These are phyloP conservation scores for Catocala nupta DNA, from an alignment of 2,888 invertebrate species.

Conservation along the genomic window DNA sequence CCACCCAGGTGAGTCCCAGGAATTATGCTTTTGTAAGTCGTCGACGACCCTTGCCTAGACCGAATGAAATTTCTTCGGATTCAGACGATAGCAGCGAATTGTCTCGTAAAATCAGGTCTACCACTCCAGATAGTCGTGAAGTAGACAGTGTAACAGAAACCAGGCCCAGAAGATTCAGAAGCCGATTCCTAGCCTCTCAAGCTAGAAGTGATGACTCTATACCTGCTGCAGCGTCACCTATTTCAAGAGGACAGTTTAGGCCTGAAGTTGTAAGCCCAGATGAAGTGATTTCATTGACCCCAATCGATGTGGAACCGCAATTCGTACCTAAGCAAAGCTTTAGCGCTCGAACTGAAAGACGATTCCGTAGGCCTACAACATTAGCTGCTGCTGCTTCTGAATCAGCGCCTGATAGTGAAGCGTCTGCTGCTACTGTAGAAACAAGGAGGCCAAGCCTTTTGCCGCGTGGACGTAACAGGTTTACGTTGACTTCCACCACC, in stretches of 20 bases:
- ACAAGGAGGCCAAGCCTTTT: conserved; percentile 67
- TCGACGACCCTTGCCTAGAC: conserved; percentile 72
- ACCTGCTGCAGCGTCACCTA: conserved; percentile 74
- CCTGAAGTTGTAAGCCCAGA: conserved; percentile 69
- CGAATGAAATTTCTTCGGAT: conserved; percentile 78
- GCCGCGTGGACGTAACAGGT: conserved; percentile 76
- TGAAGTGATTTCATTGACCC: conserved; percentile 86
- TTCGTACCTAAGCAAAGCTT: conserved; percentile 64
- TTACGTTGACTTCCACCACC: conserved; percentile 66
- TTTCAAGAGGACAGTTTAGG: conserved; percentile 72
- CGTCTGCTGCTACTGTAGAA: conserved; percentile 78
- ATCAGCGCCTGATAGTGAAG: conserved; percentile 72
- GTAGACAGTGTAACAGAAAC: conserved; percentile 55
- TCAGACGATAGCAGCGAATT: conserved; percentile 64
- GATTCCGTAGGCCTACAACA: conserved; percentile 54
- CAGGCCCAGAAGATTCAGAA: conserved; percentile 61
- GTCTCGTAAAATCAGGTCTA: conserved; percentile 79
- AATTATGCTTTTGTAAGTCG: conserved; percentile 82
- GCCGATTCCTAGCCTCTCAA: conserved; percentile 60
- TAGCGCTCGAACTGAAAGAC: conserved; percentile 54
- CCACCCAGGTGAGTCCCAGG: conserved; percentile 87
- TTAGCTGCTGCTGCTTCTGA: conserved; percentile 63
- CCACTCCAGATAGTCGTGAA: conserved; percentile 83
- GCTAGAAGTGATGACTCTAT: conserved; percentile 69
- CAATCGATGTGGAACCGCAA: conserved; percentile 76